phyloP scores from a whole-genome alignment of 2,888 invertebrate species.

The Athripsodes cinereus region DNA sequence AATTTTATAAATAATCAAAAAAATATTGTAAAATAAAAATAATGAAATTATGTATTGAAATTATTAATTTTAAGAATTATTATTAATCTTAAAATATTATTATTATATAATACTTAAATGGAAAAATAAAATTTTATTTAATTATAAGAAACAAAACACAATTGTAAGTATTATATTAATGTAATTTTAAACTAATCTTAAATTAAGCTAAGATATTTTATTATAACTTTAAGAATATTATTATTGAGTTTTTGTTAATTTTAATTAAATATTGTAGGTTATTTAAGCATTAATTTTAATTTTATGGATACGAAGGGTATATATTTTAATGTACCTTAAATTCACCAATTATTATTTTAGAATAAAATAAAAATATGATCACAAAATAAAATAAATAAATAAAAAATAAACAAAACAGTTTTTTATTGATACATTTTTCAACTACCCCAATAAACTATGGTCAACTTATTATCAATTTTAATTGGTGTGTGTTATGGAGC shows the following conservation, averaged over 20 bases:
- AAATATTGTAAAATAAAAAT: background rate
- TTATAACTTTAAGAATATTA: background rate
- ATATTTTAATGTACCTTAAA: slow-evolving; percentile 1
- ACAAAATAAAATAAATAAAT: background rate
- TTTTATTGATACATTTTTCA: too few relatives aligned
- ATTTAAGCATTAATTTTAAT: background rate
- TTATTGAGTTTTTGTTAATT: background rate
- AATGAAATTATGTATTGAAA: slow-evolving; percentile 1
- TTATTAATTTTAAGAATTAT: background rate
- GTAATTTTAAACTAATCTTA: background rate
- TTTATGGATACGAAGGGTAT: background rate
- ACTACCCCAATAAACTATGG: too few relatives aligned
- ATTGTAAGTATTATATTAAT: background rate
- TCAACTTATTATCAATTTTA: too few relatives aligned
- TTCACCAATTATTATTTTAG: background rate
- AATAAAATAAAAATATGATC: background rate
- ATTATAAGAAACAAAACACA: background rate
- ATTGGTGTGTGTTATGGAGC: too few relatives aligned
- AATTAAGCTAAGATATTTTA: background rate
- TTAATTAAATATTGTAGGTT: background rate
- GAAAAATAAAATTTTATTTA: background rate
- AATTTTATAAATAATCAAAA: too few relatives aligned
- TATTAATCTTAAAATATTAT: too few relatives aligned
- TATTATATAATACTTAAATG: background rate
- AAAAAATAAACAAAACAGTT: background rate